Percentiles rank a stretch among this genome's conserved stretches.
Conservation (phyloP, 2,113 vertebrate genomes). For the Ammospiza caudacuta region DNA sequence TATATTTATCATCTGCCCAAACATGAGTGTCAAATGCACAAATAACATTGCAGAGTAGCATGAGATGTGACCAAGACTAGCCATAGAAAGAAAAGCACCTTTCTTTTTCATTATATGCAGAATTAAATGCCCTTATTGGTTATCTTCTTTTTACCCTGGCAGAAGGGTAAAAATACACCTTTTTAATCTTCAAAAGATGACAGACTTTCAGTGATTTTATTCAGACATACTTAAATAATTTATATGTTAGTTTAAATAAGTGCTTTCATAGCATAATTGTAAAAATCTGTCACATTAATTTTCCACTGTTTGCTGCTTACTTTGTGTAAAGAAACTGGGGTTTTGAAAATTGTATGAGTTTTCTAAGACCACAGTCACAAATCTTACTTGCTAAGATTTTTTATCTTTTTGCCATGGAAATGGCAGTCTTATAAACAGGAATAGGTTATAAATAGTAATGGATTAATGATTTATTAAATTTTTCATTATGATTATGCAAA, state of each 20-base stretch:
- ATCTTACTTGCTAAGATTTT: background rate
- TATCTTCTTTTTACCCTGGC: background rate
- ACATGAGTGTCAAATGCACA: background rate
- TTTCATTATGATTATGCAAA: background rate
- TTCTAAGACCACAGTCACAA: background rate
- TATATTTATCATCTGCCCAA: background rate
- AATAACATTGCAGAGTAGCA: background rate
- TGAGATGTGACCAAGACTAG: background rate
- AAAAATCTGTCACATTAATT: background rate
- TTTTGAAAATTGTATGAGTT: rapidly evolving
- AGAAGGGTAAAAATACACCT: background rate
- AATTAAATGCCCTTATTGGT: background rate
- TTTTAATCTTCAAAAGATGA: background rate
- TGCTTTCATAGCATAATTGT: background rate
- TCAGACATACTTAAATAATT: background rate
- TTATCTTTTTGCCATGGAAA: background rate
- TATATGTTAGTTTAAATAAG: background rate
- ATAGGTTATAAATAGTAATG: background rate
- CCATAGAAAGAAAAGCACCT: background rate
- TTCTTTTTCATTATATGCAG: background rate
- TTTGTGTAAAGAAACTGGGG: background rate
- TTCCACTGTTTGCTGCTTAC: background rate
- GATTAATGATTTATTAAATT: background rate
- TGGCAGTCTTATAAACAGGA: background rate
- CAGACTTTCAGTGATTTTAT: background rate